Evolutionary conservation across 2,888 invertebrate genomes (phyloP).

Genomic region (Autographa pulchrina): DNA sequence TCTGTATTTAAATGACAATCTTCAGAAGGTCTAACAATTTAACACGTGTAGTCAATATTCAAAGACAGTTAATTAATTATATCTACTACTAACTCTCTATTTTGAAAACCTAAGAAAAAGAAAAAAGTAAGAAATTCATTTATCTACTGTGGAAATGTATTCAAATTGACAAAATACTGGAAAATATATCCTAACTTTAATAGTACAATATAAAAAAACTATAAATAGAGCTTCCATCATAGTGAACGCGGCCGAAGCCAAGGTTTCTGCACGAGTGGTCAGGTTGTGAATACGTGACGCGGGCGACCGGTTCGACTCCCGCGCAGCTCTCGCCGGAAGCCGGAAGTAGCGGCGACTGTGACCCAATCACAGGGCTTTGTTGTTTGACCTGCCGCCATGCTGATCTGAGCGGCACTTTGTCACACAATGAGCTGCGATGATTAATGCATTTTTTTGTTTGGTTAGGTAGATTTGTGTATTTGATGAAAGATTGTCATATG

Average conservation of each 20-base stretch:
- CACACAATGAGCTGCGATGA: slow-evolving; percentile 1
- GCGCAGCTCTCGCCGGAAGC: slow-evolving; percentile 48
- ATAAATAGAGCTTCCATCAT: not conserved
- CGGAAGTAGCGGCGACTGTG: slow-evolving; percentile 53
- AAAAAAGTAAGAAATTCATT: too few species aligned
- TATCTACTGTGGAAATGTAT: too few species aligned
- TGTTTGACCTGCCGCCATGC: slow-evolving; percentile 25
- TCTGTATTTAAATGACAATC: too few species aligned
- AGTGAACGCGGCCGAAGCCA: slow-evolving; percentile 17
- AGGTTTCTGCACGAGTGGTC: slow-evolving; percentile 57
- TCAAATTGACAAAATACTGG: too few species aligned
- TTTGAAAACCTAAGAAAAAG: too few species aligned
- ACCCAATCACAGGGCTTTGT: slow-evolving; percentile 55
- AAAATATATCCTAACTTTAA: not conserved
- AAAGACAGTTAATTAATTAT: too few species aligned
- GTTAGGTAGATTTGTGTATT: not conserved
- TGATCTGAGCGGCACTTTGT: slow-evolving; percentile 15
- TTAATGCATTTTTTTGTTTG: slow-evolving; percentile 20
- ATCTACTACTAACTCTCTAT: too few species aligned
- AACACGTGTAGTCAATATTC: too few species aligned
- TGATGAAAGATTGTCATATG: not conserved
- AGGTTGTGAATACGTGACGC: slow-evolving; percentile 51
- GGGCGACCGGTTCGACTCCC: slow-evolving; percentile 34
- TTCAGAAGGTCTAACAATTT: too few species aligned
- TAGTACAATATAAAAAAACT: not conserved